Conservation (phyloP, 2,888 invertebrate genomes). For the Scaptomyza parva region DNA sequence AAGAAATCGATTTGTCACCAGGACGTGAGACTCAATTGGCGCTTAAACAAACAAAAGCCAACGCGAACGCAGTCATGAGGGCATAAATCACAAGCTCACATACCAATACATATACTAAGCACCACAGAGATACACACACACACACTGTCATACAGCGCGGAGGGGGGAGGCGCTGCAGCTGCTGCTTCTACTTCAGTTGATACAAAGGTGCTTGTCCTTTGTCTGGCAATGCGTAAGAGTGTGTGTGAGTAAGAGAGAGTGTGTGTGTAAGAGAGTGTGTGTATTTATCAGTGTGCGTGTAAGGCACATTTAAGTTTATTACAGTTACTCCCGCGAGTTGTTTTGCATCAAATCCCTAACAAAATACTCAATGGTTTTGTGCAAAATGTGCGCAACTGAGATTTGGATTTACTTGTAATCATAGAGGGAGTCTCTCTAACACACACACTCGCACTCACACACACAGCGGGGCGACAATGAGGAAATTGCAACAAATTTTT, state of each 20-base stretch:
- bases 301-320: slow-evolving; percentile 69
- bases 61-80: slow-evolving; percentile 56
- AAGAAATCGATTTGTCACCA: slow-evolving; percentile 79
- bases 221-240: slow-evolving; percentile 14
- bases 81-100: slow-evolving; percentile 68
- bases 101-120: slow-evolving; percentile 28
- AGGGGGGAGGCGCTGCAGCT: slow-evolving; percentile 10
- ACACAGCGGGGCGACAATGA: slow-evolving; percentile 14
- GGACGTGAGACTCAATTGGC: slow-evolving; percentile 78
- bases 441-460: neutral
- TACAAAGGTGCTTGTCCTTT: slow-evolving; percentile 43
- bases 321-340: slow-evolving; percentile 69
- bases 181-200: slow-evolving; percentile 13
- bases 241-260: neutral
- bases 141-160: neutral
- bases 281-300: slow-evolving; percentile 21
- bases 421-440: slow-evolving; percentile 15
- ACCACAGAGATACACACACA: no score
- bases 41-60: slow-evolving; percentile 72
- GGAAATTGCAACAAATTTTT: slow-evolving; percentile 70
- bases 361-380: slow-evolving; percentile 66
- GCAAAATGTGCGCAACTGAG: slow-evolving; percentile 63
- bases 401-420: slow-evolving; percentile 59
- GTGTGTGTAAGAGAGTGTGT: neutral
- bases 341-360: slow-evolving; percentile 70